Conservation (phyloP, 2,888 invertebrate species). For the Mantis religiosa region DNA sequence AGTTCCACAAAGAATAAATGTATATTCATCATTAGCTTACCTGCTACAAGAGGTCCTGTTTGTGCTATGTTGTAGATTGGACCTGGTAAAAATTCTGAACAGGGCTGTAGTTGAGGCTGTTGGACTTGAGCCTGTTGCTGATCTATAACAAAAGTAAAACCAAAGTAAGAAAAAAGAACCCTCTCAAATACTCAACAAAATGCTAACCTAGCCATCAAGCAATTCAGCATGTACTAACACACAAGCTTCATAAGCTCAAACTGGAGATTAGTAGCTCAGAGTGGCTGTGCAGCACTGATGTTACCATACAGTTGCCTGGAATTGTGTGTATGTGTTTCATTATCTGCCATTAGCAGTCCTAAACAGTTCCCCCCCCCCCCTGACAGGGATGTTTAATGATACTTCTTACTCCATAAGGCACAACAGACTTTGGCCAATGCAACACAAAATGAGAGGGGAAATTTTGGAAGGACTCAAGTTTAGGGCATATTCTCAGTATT, state of each 20-base stretch:
- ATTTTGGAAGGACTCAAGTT: too few relatives aligned
- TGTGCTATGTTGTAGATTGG: conserved; percentile 83
- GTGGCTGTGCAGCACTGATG: background rate
- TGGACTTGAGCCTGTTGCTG: background rate
- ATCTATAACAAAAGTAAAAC: conserved; percentile 24
- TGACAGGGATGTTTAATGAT: too few relatives aligned
- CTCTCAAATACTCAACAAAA: background rate
- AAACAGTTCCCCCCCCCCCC: too few relatives aligned
- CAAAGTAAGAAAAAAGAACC: background rate
- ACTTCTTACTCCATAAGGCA: too few relatives aligned
- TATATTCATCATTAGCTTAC: conserved; percentile 44
- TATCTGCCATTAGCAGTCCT: too few relatives aligned
- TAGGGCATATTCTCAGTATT: too few relatives aligned
- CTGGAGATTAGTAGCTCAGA: background rate
- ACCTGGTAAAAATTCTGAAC: conserved; percentile 57
- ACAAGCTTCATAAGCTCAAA: background rate
- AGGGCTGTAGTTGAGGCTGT: conserved; percentile 34
- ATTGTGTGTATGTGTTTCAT: too few relatives aligned
- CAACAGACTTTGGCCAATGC: too few relatives aligned
- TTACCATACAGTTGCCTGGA: too few relatives aligned
- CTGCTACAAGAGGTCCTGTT: conserved; percentile 78
- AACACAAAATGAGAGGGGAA: too few relatives aligned
- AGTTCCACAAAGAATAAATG: background rate
- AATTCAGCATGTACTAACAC: background rate
- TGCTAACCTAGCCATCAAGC: conserved; percentile 20